Base-by-base conservation (phyloP, 1,140 invertebrate genomes). In the Bacillus rossius region DNA sequence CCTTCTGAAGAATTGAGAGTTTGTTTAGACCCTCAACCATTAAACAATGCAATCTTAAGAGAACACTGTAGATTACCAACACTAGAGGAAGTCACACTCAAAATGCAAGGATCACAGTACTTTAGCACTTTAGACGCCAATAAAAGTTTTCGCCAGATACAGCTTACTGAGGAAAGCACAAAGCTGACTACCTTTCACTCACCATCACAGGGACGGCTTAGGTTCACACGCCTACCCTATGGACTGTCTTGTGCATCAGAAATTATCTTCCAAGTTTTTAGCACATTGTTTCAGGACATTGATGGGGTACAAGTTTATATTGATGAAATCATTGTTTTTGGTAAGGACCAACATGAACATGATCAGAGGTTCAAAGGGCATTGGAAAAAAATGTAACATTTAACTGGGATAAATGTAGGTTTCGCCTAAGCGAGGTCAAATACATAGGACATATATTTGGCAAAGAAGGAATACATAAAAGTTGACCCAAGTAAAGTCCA, bases 21-120 rank as follows among this genome's bases (percentile, higher is more conserved):
- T 26, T 78, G 77, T 63, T 71, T 67, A 1, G 78, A 82, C 67
- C 81, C 75, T 75, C 56, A 62, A 67, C 2, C 76, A 74, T 5
- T 51, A n/a, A n/a, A 51, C 79, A 4, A 76, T 77, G 59, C 67
- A 62, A 43, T 59, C 57, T 17, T 48, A 75, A 25, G 59, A 66
- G 41, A 66, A 72, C 19, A 66, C 72, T 68, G 71, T 59, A 74
- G 72, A 0, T 53, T 77, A 26, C 73, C 74, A 0, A 55, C 65
- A 37, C 22, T 13, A 47, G 61, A 7, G 58, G 22, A 62, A 26
- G 38, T 10, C 48, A 5, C 45, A 61, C 14, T 52, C 41, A 23
- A 60, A 59, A 45, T 40, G 57, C 45, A 54, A 53, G 60, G 57
- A 7, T 60, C 60, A 13, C 14, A 63, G 43, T 45, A 41, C 23